These are phyloP conservation scores for Spodoptera litura DNA, from an alignment of 1,140 invertebrate genomes.

Conservation along the genomic window DNA sequence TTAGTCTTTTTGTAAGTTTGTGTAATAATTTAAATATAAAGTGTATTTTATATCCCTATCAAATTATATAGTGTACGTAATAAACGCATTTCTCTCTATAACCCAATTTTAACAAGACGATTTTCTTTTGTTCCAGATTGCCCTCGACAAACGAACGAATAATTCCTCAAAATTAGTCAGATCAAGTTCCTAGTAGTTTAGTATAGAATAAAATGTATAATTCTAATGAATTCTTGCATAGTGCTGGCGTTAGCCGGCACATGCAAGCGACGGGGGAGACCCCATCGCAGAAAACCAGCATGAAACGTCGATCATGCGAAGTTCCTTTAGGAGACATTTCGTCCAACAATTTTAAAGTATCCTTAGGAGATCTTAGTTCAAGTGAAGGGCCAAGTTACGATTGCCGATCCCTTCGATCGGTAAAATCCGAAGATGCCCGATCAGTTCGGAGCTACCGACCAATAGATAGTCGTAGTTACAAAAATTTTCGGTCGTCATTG, in stretches of 20 bases:
- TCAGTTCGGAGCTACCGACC: conserved; percentile 74
- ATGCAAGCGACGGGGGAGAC: conserved; percentile 81
- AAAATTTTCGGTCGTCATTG: conserved; percentile 78
- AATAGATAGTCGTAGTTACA: conserved; percentile 79
- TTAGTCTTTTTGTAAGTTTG: neutral
- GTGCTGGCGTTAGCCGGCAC: conserved; percentile 80
- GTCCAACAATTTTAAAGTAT: conserved; percentile 80
- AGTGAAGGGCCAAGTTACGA: conserved; percentile 74
- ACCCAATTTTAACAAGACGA: neutral
- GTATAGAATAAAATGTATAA: conserved; percentile 77
- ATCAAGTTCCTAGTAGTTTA: conserved; percentile 77
- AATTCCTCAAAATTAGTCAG: conserved; percentile 80
- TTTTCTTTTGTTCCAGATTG: conserved; percentile 77
- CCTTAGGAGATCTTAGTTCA: conserved; percentile 71
- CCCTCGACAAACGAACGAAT: conserved; percentile 67
- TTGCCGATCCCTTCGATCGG: conserved; percentile 71
- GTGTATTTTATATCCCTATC: no score
- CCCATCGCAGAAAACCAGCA: conserved; percentile 79
- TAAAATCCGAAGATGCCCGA: conserved; percentile 74
- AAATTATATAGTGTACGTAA: no score
- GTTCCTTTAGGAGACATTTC: conserved; percentile 81
- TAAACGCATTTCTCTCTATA: neutral
- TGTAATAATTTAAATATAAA: no score
- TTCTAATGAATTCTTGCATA: conserved; percentile 81
- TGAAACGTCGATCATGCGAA: conserved; percentile 80